Percentiles rank a stretch among this genome's conserved stretches.
Evolutionary conservation across 2,888 invertebrate genomes (phyloP).

Genomic region (Eugnorisma glareosa): DNA sequence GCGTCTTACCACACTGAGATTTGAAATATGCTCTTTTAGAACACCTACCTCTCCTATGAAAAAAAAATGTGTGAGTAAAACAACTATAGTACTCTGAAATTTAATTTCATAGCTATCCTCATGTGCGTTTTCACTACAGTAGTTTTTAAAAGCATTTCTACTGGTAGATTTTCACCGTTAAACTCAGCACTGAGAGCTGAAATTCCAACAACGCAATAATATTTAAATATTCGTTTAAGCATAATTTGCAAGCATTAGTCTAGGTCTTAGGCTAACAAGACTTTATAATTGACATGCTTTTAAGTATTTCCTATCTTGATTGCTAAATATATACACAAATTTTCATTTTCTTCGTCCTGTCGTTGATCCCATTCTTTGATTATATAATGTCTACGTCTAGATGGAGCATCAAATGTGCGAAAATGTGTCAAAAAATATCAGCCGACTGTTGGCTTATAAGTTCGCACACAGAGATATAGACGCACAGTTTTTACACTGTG

Average conservation of each 20-base stretch:
- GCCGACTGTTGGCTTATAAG: no score
- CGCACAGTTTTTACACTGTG: no score
- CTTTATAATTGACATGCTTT: not conserved
- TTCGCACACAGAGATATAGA: no score
- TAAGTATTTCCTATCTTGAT: not conserved
- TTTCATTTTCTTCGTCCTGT: not conserved
- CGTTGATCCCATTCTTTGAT: no score
- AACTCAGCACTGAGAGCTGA: not conserved
- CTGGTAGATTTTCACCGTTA: not conserved
- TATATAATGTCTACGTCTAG: no score
- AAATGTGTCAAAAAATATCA: no score
- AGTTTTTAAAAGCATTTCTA: not conserved
- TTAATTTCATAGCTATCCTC: not conserved
- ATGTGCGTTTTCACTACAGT: not conserved
- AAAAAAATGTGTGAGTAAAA: not conserved
- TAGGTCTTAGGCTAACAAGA: not conserved
- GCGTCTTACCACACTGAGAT: constrained; percentile 30
- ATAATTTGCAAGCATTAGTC: not conserved
- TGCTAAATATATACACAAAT: not conserved
- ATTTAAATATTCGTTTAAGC: not conserved
- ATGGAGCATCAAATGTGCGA: no score
- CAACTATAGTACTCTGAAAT: not conserved
- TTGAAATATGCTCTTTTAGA: constrained; percentile 34
- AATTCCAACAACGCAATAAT: not conserved
- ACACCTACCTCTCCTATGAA: not conserved